Conservation (phyloP, 2,888 invertebrate genomes). For the Smittia aterrima region DNA sequence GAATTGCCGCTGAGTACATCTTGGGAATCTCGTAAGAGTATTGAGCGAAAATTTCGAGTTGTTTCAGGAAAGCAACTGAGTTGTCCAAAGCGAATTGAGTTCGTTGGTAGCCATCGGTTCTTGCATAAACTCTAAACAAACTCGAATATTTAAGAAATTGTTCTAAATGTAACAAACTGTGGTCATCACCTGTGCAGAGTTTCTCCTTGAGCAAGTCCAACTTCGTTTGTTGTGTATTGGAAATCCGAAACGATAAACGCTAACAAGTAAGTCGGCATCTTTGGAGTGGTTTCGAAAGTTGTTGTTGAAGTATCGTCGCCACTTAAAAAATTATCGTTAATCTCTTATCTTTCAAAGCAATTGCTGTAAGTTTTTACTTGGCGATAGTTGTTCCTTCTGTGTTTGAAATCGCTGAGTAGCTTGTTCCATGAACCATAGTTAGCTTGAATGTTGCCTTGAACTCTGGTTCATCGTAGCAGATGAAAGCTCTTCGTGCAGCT, state of each 20-base stretch:
- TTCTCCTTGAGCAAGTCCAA: background rate
- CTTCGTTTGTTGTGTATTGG: background rate
- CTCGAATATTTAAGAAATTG: background rate
- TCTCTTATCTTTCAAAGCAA: background rate
- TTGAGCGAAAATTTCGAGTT: background rate
- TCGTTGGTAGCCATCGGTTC: background rate
- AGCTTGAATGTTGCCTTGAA: conserved; percentile 63
- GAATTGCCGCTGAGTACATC: conserved; percentile 21
- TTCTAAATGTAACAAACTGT: background rate
- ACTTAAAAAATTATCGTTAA: background rate
- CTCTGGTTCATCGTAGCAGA: conserved; percentile 68
- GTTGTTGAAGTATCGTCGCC: background rate
- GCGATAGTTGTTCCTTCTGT: background rate
- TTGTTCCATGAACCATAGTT: conserved; percentile 45
- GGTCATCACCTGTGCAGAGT: background rate
- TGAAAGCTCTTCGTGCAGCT: conserved; percentile 63
- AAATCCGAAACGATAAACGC: conserved; percentile 30
- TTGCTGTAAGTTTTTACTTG: conserved; percentile 5
- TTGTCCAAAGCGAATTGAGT: background rate
- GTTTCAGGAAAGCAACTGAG: background rate
- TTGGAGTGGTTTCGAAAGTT: conserved; percentile 4
- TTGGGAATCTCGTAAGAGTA: conserved; percentile 16
- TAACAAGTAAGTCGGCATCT: conserved; percentile 7
- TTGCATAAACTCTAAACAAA: background rate
- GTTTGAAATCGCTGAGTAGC: background rate